Percentiles rank a stretch among this genome's conserved stretches.
Conservation (phyloP, 2,888 invertebrate species). For the Eupeodes latifasciatus region DNA sequence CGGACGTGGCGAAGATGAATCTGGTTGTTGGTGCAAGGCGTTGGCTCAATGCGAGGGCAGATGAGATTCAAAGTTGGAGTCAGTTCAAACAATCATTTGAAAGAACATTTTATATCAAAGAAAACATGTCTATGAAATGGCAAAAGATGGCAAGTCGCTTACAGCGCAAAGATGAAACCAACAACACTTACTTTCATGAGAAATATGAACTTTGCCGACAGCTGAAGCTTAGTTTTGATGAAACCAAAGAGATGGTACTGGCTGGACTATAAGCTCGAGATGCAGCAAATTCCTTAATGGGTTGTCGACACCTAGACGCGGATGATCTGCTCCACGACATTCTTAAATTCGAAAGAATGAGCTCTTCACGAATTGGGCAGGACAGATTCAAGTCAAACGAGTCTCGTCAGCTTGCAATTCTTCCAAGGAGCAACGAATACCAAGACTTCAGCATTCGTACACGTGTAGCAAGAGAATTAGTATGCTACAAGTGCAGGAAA, state of each 20-base stretch:
- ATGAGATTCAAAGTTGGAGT: background rate
- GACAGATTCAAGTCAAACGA: slow-evolving; percentile 7
- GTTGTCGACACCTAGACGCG: slow-evolving; percentile 17
- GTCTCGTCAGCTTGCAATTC: background rate
- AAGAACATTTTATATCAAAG: background rate
- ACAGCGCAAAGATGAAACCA: slow-evolving; percentile 2
- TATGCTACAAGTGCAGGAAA: slow-evolving; percentile 18
- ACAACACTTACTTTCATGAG: slow-evolving; percentile 24
- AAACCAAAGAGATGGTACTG: slow-evolving; percentile 16
- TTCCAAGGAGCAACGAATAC: slow-evolving; percentile 18
- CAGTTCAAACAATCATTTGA: background rate
- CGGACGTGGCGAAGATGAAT: no score
- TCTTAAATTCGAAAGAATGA: slow-evolving; percentile 16
- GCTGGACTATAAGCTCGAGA: slow-evolving; percentile 11
- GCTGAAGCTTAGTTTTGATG: background rate
- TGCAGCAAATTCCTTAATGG: slow-evolving; percentile 17
- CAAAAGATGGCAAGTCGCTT: background rate
- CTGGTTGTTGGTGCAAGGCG: no score
- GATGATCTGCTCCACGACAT: slow-evolving; percentile 1
- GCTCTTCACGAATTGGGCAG: background rate
- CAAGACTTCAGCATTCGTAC: background rate
- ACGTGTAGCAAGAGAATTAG: slow-evolving; percentile 11
- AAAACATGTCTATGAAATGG: no score
- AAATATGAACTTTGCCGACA: slow-evolving; percentile 15
- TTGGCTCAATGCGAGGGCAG: background rate